Evolutionary conservation across 1,140 invertebrate genomes (phyloP), one percentile per base, ranked within the genome.

Genomic region (Chymomyza costata): DNA sequence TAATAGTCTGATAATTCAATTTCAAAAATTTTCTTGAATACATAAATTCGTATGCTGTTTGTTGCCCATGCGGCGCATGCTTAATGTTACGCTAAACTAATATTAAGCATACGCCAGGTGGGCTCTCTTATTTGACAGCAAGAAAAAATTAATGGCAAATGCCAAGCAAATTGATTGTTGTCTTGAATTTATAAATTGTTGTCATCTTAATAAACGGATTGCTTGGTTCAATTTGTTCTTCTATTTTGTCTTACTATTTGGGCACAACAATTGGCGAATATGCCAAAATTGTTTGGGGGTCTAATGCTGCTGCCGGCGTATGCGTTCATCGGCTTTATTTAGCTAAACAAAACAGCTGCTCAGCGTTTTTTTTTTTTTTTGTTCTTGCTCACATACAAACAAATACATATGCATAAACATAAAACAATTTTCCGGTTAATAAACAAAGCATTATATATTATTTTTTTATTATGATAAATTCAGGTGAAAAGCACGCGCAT

Each of bases 401-500:
- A n/a, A n/a, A n/a, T n/a, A n/a, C n/a, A n/a, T n/a, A n/a, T n/a
- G n/a, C n/a, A n/a, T n/a, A 14, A 13, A 25, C 21, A 25, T 25
- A 25, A 37, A 43, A 35, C n/a, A 34, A 40, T 70, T 69, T 78
- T 70, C 71, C 70, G 71, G 57, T 73, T 78, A 50, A 73, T 80
- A 80, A 80, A 80, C 67, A 71, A 66, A 65, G 34, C 16, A 48
- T 50, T 8, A n/a, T 44, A 41, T 7, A 19, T 35, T 16, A 17
- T 8, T 25, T 11, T 63, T 45, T 50, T 6, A 7, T 56, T 63
- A 7, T 25, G 2, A 10, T 32, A 30, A 30, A 84, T 83, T n/a
- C 83, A 89, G 88, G 87, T 89, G 69, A 87, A 87, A 65, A 86
- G 76, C 66, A 86, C 85, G 41, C 84, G 78, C 55, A 68, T 85